phyloP scores from a whole-genome alignment of 2,113 vertebrate genomes.

The Uropsilus gracilis region DNA sequence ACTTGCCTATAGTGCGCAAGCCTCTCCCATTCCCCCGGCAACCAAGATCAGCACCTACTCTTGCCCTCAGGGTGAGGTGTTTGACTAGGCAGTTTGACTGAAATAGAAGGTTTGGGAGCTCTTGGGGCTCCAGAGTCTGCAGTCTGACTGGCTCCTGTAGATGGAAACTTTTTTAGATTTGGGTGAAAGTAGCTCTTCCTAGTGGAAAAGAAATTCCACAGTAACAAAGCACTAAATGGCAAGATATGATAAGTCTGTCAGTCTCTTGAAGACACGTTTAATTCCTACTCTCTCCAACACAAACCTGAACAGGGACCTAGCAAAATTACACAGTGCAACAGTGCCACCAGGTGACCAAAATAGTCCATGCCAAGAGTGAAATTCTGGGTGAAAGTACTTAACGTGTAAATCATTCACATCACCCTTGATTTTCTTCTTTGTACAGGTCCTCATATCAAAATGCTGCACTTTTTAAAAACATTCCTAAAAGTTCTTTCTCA shows the following conservation, averaged over 20 bases:
- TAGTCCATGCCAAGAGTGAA: background rate
- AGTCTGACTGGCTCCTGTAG: background rate
- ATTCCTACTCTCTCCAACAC: background rate
- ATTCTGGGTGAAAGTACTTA: background rate
- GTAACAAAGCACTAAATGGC: background rate
- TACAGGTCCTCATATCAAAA: background rate
- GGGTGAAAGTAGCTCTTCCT: background rate
- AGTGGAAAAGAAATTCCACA: background rate
- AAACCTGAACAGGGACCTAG: background rate
- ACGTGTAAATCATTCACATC: background rate
- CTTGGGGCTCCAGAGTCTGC: background rate
- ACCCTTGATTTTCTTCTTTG: background rate
- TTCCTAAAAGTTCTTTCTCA: background rate
- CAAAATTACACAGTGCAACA: background rate
- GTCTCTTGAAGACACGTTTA: background rate
- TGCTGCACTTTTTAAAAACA: background rate
- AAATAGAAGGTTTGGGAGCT: background rate
- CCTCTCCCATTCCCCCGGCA: background rate
- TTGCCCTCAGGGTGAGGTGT: too few species aligned
- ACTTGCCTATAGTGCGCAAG: background rate
- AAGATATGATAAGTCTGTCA: background rate
- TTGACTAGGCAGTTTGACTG: background rate
- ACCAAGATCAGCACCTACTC: too few species aligned
- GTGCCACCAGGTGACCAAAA: slow-evolving; percentile 5
- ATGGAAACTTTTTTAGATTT: background rate